Conservation (phyloP, 2,113 vertebrate genomes). For the Neogobius melanostomus region DNA sequence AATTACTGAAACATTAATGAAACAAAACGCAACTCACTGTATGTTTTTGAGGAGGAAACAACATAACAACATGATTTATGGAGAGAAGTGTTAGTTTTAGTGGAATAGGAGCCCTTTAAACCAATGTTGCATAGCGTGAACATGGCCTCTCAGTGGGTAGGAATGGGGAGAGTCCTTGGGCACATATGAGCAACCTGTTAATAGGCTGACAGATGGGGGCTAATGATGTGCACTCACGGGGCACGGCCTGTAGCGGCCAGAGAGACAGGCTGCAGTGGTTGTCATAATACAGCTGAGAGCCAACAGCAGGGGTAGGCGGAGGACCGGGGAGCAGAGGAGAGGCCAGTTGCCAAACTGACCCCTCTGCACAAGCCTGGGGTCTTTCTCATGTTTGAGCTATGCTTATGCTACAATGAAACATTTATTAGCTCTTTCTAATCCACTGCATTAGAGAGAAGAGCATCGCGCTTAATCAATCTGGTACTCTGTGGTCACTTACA, state of each 20-base stretch:
- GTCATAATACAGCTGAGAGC: conserved; percentile 70
- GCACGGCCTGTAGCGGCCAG: conserved; percentile 62
- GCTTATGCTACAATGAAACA: conserved; percentile 63
- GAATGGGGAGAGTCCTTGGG: conserved; percentile 60
- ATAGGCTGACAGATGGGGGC: conserved; percentile 70
- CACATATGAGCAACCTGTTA: conserved; percentile 68
- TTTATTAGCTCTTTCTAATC: conserved; percentile 66
- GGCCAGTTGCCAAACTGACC: conserved; percentile 23
- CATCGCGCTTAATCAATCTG: conserved; percentile 52
- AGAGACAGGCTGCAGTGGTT: conserved; percentile 64
- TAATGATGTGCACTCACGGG: conserved; percentile 71
- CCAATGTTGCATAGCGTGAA: conserved; percentile 4
- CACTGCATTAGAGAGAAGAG: conserved; percentile 45
- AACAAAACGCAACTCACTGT: background rate
- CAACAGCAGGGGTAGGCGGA: conserved; percentile 62
- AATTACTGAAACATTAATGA: too few species aligned
- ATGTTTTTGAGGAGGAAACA: too few species aligned
- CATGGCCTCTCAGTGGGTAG: conserved; percentile 49
- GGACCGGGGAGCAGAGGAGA: conserved; percentile 20
- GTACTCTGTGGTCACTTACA: conserved; percentile 45
- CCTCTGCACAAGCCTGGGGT: conserved; percentile 18
- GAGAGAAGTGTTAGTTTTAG: background rate
- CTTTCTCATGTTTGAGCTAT: conserved; percentile 58
- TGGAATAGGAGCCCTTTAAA: background rate
- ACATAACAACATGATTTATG: background rate